A percentile compares a stretch with the other conserved stretches of the same genome.
Conservation (phyloP, 2,888 invertebrate species). For the Hypomecis punctinalis region DNA sequence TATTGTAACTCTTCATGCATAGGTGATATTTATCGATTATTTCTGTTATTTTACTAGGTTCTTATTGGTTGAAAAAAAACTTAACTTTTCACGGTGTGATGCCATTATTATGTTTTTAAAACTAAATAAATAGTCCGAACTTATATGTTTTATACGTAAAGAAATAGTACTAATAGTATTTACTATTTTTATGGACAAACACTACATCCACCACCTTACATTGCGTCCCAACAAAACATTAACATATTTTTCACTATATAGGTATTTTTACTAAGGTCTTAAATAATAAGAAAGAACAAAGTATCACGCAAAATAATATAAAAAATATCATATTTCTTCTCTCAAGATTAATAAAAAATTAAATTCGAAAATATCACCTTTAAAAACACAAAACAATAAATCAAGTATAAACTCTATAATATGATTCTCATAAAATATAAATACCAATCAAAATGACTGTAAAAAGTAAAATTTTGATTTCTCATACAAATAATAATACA, state of each 20-base stretch:
- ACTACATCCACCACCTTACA: conserved; percentile 27
- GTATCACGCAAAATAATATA: too few relatives aligned
- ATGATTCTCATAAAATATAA: background rate
- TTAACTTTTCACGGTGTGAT: background rate
- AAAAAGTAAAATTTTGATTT: too few relatives aligned
- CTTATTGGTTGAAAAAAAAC: background rate
- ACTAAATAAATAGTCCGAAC: too few relatives aligned
- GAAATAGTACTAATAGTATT: background rate
- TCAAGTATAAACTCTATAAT: background rate
- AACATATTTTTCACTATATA: too few relatives aligned
- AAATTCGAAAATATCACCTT: conserved; percentile 36
- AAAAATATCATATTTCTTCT: background rate
- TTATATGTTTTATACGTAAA: too few relatives aligned
- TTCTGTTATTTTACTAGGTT: background rate
- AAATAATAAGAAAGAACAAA: too few relatives aligned
- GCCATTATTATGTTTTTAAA: background rate
- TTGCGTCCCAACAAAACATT: conserved; percentile 30
- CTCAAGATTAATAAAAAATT: background rate
- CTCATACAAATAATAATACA: too few relatives aligned
- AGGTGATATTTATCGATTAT: conserved; percentile 48
- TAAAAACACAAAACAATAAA: conserved; percentile 14
- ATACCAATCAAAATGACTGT: background rate
- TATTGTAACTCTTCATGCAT: conserved; percentile 45
- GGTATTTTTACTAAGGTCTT: too few relatives aligned
- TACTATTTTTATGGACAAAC: background rate